phyloP scores from a whole-genome alignment of 2,113 vertebrate genomes.

The Steatornis caripensis region DNA sequence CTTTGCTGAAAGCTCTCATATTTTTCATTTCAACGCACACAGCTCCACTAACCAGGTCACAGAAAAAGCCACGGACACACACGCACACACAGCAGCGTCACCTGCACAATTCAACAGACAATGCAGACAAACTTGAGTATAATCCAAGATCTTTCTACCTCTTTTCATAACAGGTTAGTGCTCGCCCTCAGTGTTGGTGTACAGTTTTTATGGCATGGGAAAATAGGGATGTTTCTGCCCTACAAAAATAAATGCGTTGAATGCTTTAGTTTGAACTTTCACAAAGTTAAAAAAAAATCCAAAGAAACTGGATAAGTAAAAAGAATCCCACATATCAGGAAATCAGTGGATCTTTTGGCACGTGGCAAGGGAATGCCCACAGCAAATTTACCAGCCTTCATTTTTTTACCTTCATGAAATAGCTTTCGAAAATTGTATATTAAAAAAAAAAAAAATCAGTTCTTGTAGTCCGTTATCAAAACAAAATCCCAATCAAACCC shows the following conservation, averaged over 20 bases:
- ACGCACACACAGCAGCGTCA: conserved; percentile 61
- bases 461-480: neutral
- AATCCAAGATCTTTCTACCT: conserved; percentile 83
- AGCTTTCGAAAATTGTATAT: conserved; percentile 66
- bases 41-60: conserved; percentile 70
- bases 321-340: conserved; percentile 48
- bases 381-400: conserved; percentile 11
- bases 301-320: conserved; percentile 64
- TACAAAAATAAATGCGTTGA: conserved; percentile 84
- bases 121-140: conserved; percentile 76
- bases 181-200: conserved; percentile 82
- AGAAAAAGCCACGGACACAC: conserved; percentile 74
- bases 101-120: conserved; percentile 74
- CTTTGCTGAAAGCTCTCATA: conserved; percentile 68
- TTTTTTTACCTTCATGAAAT: conserved; percentile 70
- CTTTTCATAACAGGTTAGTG: conserved; percentile 86
- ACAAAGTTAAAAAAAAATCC: conserved; percentile 52
- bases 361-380: conserved; percentile 26
- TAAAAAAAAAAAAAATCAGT: neutral
- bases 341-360: conserved; percentile 49
- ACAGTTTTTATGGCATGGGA: conserved; percentile 86
- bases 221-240: conserved; percentile 83
- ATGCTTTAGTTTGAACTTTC: conserved; percentile 75
- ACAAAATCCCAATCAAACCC: neutral
- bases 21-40: conserved; percentile 62